phyloP scores from a whole-genome alignment of 2,797 vertebrate genomes.

The Eremophila alpestris region DNA sequence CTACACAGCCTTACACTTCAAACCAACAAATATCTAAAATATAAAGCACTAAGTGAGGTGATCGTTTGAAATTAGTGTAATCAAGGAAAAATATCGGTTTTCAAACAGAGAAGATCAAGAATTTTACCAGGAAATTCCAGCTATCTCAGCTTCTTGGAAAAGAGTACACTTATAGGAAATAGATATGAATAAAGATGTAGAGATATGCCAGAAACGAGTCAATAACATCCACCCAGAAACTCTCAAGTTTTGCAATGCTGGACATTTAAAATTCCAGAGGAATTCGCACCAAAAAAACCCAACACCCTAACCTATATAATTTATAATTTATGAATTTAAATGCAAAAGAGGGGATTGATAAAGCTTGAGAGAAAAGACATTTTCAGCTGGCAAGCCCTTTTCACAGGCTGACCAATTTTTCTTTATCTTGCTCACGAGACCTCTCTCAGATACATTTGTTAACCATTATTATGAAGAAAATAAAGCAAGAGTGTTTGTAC shows the following conservation, averaged over 20 bases:
- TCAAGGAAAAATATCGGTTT: neutral
- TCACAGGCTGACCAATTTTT: conserved; percentile 48
- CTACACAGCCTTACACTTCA: neutral
- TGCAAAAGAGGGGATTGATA: conserved; percentile 34
- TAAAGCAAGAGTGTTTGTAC: neutral
- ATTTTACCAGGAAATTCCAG: neutral
- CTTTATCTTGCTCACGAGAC: conserved; percentile 70
- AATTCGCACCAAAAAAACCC: neutral
- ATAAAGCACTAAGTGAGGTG: neutral
- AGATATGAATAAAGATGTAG: neutral
- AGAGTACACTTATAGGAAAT: neutral
- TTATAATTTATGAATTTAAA: conserved; percentile 33
- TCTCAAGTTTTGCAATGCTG: conserved; percentile 33
- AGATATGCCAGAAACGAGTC: neutral
- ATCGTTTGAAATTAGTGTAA: neutral
- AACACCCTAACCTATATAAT: neutral
- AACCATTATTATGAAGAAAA: conserved; percentile 32
- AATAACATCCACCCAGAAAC: neutral
- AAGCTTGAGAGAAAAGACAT: conserved; percentile 50
- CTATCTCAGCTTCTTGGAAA: neutral
- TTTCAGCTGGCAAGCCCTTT: conserved; percentile 65
- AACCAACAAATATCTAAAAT: neutral
- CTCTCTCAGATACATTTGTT: conserved; percentile 61
- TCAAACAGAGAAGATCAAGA: neutral
- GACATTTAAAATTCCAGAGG: conserved; percentile 14